Evolutionary conservation across 1,140 invertebrate genomes (phyloP).

Genomic region (Calliphora vicina): DNA sequence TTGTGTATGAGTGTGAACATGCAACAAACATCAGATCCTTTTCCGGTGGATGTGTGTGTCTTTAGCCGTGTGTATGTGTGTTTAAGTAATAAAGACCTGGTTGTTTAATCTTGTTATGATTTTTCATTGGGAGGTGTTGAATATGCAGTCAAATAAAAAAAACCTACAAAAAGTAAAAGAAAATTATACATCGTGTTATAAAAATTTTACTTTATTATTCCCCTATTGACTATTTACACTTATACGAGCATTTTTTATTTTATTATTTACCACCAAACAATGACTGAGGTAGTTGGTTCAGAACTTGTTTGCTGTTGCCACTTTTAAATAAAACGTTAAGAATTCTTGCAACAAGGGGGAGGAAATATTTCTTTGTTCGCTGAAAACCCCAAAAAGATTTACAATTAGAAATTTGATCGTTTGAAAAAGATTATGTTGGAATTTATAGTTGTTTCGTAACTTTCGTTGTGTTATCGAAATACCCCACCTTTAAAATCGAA

Average conservation of each 20-base stretch:
- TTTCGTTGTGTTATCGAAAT: background rate
- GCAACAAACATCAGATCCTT: background rate
- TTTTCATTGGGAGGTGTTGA: slow-evolving; percentile 6
- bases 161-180: background rate
- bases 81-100: background rate
- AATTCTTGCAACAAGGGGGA: background rate
- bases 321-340: background rate
- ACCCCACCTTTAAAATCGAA: too few relatives aligned
- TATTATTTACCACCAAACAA: background rate
- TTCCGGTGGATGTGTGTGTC: background rate
- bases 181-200: background rate
- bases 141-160: background rate
- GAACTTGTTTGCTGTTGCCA: background rate
- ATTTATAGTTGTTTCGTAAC: background rate
- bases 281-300: background rate
- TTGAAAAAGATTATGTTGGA: slow-evolving; percentile 15
- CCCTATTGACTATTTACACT: slow-evolving; percentile 8
- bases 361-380: background rate
- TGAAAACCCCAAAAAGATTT: background rate
- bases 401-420: slow-evolving; percentile 26
- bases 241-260: background rate
- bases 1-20: background rate
- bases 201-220: slow-evolving; percentile 6
- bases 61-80: background rate
- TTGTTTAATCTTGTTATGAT: slow-evolving; percentile 4